Conservation (phyloP, 2,113 vertebrate species). For the Orientallactaga bullata region DNA sequence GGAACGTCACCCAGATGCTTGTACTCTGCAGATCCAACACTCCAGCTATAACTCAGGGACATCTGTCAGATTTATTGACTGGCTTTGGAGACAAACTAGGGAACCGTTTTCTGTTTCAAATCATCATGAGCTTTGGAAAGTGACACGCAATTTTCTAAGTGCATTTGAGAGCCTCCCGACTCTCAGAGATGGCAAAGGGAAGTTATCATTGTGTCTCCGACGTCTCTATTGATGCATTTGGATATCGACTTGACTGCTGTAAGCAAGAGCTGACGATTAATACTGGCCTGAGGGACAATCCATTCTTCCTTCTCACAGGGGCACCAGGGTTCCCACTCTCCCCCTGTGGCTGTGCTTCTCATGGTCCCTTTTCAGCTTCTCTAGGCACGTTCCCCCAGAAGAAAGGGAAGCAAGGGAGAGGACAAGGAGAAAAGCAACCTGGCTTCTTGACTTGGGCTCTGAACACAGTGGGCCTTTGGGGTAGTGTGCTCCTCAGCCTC, state of each 20-base stretch:
- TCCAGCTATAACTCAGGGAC: conserved; percentile 47
- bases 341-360: background rate
- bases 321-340: background rate
- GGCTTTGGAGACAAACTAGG: conserved; percentile 46
- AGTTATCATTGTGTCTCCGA: background rate
- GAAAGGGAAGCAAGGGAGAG: background rate
- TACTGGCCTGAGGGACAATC: fast-evolving
- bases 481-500: too few relatives aligned
- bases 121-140: conserved; percentile 61
- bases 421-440: background rate
- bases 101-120: conserved; percentile 67
- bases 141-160: conserved; percentile 48
- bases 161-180: background rate
- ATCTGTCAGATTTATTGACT: conserved; percentile 65
- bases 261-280: background rate
- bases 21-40: background rate
- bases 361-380: background rate
- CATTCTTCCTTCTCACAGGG: background rate
- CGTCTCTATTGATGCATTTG: background rate
- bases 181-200: background rate
- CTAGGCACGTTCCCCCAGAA: background rate
- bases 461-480: background rate
- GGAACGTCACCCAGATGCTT: background rate
- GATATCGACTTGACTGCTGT: background rate
- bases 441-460: background rate